Percentiles rank a stretch among this genome's conserved stretches.
Conservation (phyloP, 1,140 invertebrate species). For the Pachypeltis micranthus region DNA sequence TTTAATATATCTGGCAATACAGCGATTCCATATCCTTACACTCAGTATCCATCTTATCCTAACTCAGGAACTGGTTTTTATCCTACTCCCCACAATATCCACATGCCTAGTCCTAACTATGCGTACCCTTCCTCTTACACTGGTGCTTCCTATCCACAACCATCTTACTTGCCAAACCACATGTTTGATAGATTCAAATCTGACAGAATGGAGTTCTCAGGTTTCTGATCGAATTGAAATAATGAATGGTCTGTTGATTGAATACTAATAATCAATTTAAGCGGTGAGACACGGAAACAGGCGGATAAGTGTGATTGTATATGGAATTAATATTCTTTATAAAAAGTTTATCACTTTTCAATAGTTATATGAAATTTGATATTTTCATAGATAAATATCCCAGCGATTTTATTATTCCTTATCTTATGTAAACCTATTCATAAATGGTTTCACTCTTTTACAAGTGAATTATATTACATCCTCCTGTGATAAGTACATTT, state of each 20-base stretch:
- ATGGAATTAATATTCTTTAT: constrained; percentile 15
- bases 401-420: too few species aligned
- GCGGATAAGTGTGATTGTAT: constrained; percentile 13
- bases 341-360: constrained; percentile 18
- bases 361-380: constrained; percentile 22
- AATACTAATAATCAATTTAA: not conserved
- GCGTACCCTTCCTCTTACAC: constrained; percentile 38
- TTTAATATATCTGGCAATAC: constrained; percentile 28
- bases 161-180: constrained; percentile 37
- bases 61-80: constrained; percentile 30
- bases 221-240: constrained; percentile 38
- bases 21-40: constrained; percentile 34
- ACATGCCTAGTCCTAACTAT: constrained; percentile 43
- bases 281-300: too few species aligned
- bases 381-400: constrained; percentile 21
- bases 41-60: constrained; percentile 34
- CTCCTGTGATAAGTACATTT: too few species aligned
- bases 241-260: not conserved
- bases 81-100: constrained; percentile 37
- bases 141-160: constrained; percentile 36
- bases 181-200: constrained; percentile 36
- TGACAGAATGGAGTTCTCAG: constrained; percentile 41
- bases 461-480: too few species aligned
- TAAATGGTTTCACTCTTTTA: too few species aligned
- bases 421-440: too few species aligned